Base-by-base conservation (phyloP, 2,113 vertebrate genomes). In the Zosterops borbonicus region DNA sequence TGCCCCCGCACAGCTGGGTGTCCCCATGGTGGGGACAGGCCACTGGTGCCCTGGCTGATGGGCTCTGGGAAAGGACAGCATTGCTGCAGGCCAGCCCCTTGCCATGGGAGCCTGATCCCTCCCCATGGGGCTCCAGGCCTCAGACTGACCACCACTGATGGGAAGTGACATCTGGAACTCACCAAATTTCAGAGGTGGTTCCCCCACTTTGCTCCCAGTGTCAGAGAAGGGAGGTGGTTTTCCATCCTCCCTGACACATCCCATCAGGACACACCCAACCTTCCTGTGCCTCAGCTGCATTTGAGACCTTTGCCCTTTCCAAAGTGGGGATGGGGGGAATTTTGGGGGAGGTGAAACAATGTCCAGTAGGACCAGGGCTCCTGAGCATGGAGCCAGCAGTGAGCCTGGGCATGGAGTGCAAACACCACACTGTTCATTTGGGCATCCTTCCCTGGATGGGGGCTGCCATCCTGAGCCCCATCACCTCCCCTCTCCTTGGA, bases 401-500 rank as follows among this genome's bases (percentile, higher is more conserved):
- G 14, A 84, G 52, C 31, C 33, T 1, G 5, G 47, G 62, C 55
- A 13, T 3, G 35, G 71, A 22, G n/a, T 28, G 83, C 41, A 37
- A 47, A 28, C 25, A n/a, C 59, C 42, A 16, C 0, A 0, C 22
- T 5, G 6, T 7, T 62, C 29, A 4, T 39, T 11, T 29, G 76
- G 50, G 20, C 24, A 24, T 11, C 42, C n/a, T 52, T 11, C 59
- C n/a, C 41, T 50, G 49, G 11, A 2, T 3, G 6, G 53, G 53
- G 25, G 3, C 2, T 63, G 20, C 9, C 21, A 18, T 1, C 9
- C 9, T 12, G 28, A 74, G 42, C 50, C 55, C 59, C 4, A 4
- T 20, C 28, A n/a, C 2, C 39, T 27, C 18, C 42, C 3, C n/a
- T 65, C 1, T 0, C 60, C 55, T 50, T 0, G 0, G 9, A 14